Percentiles rank a stretch among this genome's conserved stretches.
phyloP scores from a whole-genome alignment of 2,888 invertebrate species.

The Tethea ocularis region DNA sequence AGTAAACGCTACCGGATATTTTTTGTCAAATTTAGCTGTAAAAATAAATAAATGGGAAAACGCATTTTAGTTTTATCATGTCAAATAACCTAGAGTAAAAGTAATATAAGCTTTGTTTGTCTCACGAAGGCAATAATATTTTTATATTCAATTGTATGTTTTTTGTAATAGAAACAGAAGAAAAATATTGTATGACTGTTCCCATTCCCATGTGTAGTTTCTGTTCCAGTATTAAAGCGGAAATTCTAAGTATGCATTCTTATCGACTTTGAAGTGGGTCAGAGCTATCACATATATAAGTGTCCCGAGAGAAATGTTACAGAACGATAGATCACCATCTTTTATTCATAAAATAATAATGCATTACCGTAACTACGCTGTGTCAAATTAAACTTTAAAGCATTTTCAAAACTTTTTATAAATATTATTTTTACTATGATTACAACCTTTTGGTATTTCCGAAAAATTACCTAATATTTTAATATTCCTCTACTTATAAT shows the following conservation, averaged over 20 bases:
- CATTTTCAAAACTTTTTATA: too few relatives aligned
- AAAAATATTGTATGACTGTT: background rate
- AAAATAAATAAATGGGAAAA: too few relatives aligned
- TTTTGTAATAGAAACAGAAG: too few relatives aligned
- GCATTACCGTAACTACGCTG: too few relatives aligned
- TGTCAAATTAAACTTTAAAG: too few relatives aligned
- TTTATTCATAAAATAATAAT: background rate
- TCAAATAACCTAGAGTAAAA: background rate
- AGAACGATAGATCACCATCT: background rate
- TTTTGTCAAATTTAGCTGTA: background rate
- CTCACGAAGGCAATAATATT: background rate
- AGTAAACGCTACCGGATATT: background rate
- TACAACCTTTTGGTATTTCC: too few relatives aligned
- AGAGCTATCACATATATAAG: constrained; percentile 5
- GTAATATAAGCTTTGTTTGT: background rate
- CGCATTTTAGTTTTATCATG: too few relatives aligned
- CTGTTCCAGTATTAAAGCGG: background rate
- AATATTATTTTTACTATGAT: too few relatives aligned
- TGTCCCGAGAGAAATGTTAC: background rate
- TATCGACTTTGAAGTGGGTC: constrained; percentile 10
- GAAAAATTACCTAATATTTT: background rate
- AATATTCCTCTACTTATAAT: background rate
- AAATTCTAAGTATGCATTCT: constrained; percentile 5
- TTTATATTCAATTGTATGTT: too few relatives aligned
- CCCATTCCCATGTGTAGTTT: background rate